Evolutionary conservation across 2,888 invertebrate species (phyloP).

Genomic region (Lucinisca nassula): DNA sequence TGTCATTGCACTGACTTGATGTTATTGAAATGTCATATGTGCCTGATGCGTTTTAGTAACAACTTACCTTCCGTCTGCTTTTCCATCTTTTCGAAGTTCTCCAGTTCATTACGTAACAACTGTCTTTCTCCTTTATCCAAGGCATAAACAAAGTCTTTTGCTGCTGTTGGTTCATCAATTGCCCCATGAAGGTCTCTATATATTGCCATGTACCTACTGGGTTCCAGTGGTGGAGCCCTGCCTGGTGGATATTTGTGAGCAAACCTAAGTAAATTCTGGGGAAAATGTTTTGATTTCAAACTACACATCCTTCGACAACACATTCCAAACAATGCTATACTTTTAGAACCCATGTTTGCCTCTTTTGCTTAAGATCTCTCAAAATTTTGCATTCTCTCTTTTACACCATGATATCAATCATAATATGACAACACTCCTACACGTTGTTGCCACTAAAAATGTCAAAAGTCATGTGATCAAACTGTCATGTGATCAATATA

Average conservation of each 20-base stretch:
- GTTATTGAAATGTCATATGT: too few species aligned
- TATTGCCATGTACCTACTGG: constrained; percentile 59
- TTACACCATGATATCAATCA: neutral
- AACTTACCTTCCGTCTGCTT: neutral
- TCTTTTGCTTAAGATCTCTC: neutral
- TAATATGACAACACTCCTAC: neutral
- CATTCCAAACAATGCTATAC: neutral
- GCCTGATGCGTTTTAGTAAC: too few species aligned
- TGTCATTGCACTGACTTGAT: too few species aligned
- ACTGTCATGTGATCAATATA: constrained; percentile 36
- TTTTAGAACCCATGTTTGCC: neutral
- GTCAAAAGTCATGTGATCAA: constrained; percentile 16
- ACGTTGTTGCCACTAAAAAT: constrained; percentile 4
- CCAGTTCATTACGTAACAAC: constrained; percentile 77
- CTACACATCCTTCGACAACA: neutral
- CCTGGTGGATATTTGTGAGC: constrained; percentile 67
- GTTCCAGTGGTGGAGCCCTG: constrained; percentile 51
- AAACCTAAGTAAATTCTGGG: constrained; percentile 6
- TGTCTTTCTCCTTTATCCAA: constrained; percentile 78
- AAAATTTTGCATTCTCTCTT: neutral
- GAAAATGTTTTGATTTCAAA: neutral
- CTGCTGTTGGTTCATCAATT: constrained; percentile 68
- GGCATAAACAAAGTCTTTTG: constrained; percentile 82
- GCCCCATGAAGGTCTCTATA: constrained; percentile 74
- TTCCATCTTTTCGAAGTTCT: constrained; percentile 70